Base-by-base conservation (phyloP, 2,888 invertebrate genomes). In the Agrotis segetum region DNA sequence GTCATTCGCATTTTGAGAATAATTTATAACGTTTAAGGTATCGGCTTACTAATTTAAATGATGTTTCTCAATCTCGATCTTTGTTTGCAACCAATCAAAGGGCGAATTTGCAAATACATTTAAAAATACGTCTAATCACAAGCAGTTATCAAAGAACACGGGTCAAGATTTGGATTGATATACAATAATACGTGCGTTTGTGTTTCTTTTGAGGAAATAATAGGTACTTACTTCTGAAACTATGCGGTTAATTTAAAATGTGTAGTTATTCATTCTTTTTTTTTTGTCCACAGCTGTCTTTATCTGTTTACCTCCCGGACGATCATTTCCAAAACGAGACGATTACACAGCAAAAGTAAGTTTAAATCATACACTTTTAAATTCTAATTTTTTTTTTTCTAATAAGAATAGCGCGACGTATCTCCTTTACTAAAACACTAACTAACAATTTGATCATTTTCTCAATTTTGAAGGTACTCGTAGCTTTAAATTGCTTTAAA, bases 1-100 rank as follows among this genome's bases (percentile, higher is more conserved):
- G 46, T 66, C 49, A 65, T 74, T 79, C 13, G 19, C 52, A 58
- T 74, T 66, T 77, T 24, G 5, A 40, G 67, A 58, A 29, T 63
- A 24, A 63, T 77, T 58, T 67, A 46, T 74, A 65, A 44, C 47
- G 5, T 71, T 68, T 46, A 24, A 34, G 67, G 64, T 72, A 40
- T 53, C 3, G 29, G 49, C 44, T 76, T 69, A 60, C 66, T 65
- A 11, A 11, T 40, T 40, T 40, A 40, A 11, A 40, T 40, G n/a
- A 40, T 40, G 9, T 40, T 11, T 40, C 40, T 40, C 40, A 40
- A 40, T 40, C 40, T 11, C 40, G 40, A 40, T 40, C 40, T 40
- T 40, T 40, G 40, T 40, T 9, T 40, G 40, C 40, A 34, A 11
- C 40, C 40, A 9, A 40, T 40, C 40, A 40, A 40, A 2, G 11